These are phyloP conservation scores for Ischnura elegans DNA, from an alignment of 2,888 invertebrate genomes.

Conservation along the genomic window DNA sequence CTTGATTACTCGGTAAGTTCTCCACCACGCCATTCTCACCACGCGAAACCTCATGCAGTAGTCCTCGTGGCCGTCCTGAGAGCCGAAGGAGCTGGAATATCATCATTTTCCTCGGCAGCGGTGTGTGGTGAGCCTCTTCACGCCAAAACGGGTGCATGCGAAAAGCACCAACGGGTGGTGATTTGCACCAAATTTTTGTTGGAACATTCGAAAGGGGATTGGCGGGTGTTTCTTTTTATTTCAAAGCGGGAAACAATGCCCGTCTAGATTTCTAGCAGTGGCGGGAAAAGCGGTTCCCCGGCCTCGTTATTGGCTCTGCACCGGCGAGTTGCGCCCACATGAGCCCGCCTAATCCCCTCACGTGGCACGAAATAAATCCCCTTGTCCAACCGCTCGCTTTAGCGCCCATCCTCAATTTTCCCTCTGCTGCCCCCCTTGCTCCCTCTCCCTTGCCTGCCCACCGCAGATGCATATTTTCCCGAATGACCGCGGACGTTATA, in stretches of 20 bases:
- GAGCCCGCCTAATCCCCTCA: slow-evolving; percentile 1
- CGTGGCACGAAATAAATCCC: slow-evolving; percentile 23
- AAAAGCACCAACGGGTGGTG: not conserved
- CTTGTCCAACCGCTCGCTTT: not conserved
- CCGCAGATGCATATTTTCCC: slow-evolving; percentile 38
- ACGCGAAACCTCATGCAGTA: too few species aligned
- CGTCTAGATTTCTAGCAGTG: not conserved
- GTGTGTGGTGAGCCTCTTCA: slow-evolving; percentile 8
- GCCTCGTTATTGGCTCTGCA: not conserved
- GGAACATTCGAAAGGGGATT: not conserved
- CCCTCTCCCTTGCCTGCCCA: not conserved
- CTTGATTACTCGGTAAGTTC: too few species aligned
- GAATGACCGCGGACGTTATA: slow-evolving; percentile 30
- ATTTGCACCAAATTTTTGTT: slow-evolving; percentile 1
- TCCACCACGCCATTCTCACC: too few species aligned
- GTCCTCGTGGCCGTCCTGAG: not conserved
- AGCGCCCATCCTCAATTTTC: not conserved
- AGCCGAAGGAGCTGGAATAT: not conserved
- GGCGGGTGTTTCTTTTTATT: too few species aligned
- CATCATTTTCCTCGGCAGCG: not conserved
- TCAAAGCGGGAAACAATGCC: not conserved
- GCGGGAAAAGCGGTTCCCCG: not conserved
- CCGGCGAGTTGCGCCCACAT: not conserved
- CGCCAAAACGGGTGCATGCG: not conserved
- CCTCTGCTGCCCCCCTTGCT: not conserved